A percentile compares a stretch with the other conserved stretches of the same genome.
Conservation (phyloP, 2,113 vertebrate genomes). For the Andinoacara biseriatus region DNA sequence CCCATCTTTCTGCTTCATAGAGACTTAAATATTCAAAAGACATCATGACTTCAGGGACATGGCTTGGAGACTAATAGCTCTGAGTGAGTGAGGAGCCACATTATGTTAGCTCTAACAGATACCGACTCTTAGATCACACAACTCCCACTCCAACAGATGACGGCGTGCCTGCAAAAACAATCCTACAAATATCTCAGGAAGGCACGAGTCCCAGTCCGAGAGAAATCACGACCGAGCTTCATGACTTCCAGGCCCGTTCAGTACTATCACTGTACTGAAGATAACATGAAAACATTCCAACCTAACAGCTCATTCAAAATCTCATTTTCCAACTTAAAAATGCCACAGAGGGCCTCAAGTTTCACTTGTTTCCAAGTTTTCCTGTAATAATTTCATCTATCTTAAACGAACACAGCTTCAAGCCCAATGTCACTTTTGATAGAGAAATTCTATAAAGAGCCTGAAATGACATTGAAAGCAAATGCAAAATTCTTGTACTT, state of each 20-base stretch:
- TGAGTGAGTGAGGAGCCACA: conserved; percentile 2
- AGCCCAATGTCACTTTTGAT: background rate
- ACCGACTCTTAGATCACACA: conserved; percentile 28
- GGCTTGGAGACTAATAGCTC: conserved; percentile 17
- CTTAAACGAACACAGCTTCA: background rate
- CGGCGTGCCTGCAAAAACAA: conserved; percentile 6
- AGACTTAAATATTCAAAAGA: conserved; percentile 30
- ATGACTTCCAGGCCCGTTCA: conserved; percentile 48
- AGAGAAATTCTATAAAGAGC: background rate
- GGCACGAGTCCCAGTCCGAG: conserved; percentile 25
- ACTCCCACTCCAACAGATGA: conserved; percentile 18
- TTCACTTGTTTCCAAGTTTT: conserved; percentile 18
- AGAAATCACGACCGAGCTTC: conserved; percentile 9
- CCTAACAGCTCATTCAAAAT: conserved; percentile 23
- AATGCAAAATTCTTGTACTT: background rate
- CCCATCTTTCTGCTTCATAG: background rate
- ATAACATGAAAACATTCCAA: conserved; percentile 42
- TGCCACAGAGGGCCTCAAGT: conserved; percentile 7
- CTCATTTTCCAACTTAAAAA: conserved; percentile 26
- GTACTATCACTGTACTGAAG: conserved; percentile 32
- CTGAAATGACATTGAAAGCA: background rate
- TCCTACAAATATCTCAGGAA: conserved; percentile 31
- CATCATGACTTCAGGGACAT: conserved; percentile 10
- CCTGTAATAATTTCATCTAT: background rate
- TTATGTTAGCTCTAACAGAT: conserved; percentile 31